Evolutionary conservation across 2,888 invertebrate genomes (phyloP).

Genomic region (Bombylius discolor): DNA sequence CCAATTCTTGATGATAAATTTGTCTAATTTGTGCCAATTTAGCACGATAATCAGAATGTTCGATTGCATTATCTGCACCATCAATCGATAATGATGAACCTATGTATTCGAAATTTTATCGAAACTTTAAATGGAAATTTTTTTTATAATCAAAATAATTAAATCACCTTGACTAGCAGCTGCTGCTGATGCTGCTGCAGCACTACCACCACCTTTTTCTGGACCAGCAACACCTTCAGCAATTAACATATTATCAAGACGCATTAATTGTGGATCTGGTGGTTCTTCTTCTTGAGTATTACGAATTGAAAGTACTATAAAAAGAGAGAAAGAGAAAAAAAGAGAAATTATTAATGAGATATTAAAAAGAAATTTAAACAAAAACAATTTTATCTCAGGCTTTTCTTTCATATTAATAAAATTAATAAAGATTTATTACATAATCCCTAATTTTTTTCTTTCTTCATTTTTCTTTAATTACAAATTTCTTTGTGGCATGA

Average conservation of each 20-base stretch:
- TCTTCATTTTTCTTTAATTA: too few species aligned
- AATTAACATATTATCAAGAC: constrained; percentile 96
- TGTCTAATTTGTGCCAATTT: constrained; percentile 97
- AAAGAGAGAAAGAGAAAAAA: background rate
- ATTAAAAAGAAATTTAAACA: too few species aligned
- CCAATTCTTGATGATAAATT: constrained; percentile 97
- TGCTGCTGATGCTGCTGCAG: constrained; percentile 78
- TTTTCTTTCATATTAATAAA: too few species aligned
- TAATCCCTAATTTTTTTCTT: too few species aligned
- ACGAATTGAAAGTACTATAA: constrained; percentile 76
- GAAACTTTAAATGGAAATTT: background rate
- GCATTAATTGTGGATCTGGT: constrained; percentile 95
- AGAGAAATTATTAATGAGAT: background rate
- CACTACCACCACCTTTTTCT: constrained; percentile 81
- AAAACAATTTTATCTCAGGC: too few species aligned
- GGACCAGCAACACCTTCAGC: constrained; percentile 97
- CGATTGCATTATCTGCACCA: constrained; percentile 83
- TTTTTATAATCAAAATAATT: background rate
- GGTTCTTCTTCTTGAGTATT: constrained; percentile 98
- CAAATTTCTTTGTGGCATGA: too few species aligned
- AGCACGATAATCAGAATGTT: constrained; percentile 98
- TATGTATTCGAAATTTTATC: constrained; percentile 12
- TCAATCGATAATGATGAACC: constrained; percentile 34
- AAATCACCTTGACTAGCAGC: constrained; percentile 61
- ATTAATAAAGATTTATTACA: too few species aligned